phyloP scores from a whole-genome alignment of 2,888 invertebrate genomes.

The Euplagia quadripunctaria region DNA sequence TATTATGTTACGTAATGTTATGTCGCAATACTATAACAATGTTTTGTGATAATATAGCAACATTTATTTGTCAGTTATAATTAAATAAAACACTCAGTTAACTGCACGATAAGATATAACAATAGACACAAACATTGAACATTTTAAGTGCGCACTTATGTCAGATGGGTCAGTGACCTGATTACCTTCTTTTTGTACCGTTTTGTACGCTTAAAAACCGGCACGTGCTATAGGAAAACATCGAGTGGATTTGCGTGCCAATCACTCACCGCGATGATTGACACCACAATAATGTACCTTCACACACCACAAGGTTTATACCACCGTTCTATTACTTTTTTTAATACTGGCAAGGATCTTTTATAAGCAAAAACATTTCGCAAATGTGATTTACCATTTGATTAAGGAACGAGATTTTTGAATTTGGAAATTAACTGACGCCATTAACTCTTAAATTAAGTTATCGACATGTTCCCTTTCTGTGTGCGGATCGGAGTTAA shows the following conservation, averaged over 20 bases:
- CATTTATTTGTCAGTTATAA: slow-evolving; percentile 6
- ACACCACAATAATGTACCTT: slow-evolving; percentile 37
- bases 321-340: slow-evolving; percentile 19
- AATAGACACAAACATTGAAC: slow-evolving; percentile 23
- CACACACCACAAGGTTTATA: slow-evolving; percentile 18
- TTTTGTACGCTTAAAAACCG: slow-evolving; percentile 21
- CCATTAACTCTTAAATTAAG: slow-evolving; percentile 20
- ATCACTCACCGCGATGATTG: slow-evolving; percentile 39
- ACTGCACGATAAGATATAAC: slow-evolving; percentile 31
- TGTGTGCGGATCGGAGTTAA: slow-evolving; percentile 14
- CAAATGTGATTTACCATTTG: slow-evolving; percentile 4
- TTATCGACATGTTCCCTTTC: slow-evolving; percentile 16
- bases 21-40: background rate
- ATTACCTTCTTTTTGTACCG: slow-evolving; percentile 42
- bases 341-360: slow-evolving; percentile 16
- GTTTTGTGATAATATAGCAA: slow-evolving; percentile 6
- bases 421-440: slow-evolving; percentile 25
- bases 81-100: slow-evolving; percentile 20
- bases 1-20: slow-evolving; percentile 15
- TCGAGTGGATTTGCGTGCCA: slow-evolving; percentile 33
- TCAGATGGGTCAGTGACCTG: slow-evolving; percentile 48
- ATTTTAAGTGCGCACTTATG: slow-evolving; percentile 23
- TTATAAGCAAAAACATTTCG: background rate
- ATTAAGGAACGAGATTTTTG: slow-evolving; percentile 13
- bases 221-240: slow-evolving; percentile 25